Evolutionary conservation across 2,888 invertebrate species (phyloP).

Genomic region (Trichopoda pennipes): DNA sequence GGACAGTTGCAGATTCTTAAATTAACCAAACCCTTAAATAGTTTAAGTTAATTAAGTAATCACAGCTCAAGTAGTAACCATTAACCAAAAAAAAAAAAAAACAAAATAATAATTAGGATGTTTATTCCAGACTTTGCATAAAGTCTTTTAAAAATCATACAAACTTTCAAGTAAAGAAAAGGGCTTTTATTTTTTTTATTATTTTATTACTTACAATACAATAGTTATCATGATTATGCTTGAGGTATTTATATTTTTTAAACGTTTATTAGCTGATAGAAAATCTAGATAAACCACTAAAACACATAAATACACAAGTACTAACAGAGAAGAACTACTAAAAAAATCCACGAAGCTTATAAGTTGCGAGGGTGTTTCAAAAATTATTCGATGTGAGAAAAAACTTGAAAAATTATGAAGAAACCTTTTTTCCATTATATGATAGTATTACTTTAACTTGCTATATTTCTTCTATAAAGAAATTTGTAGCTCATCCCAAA

Average conservation of each 20-base stretch:
- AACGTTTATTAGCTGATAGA: conserved; percentile 67
- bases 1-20: not conserved
- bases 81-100: not conserved
- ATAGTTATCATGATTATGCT: conserved; percentile 64
- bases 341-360: not conserved
- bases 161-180: not conserved
- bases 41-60: conserved; percentile 63
- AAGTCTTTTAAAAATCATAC: not conserved
- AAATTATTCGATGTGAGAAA: not conserved
- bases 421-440: not conserved
- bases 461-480: too few species aligned
- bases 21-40: conserved; percentile 23
- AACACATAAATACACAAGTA: conserved; percentile 24
- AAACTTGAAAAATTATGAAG: not conserved
- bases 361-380: conserved; percentile 1
- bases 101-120: conserved; percentile 12
- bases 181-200: not conserved
- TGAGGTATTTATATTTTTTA: conserved; percentile 58
- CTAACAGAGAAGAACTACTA: conserved; percentile 10
- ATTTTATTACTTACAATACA: conserved; percentile 16
- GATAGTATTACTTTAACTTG: too few species aligned
- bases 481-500: too few species aligned
- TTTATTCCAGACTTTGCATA: conserved; percentile 4
- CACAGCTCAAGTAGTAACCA: conserved; percentile 13
- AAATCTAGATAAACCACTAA: conserved; percentile 60